These are phyloP conservation scores for Pseudocheirus occidentalis DNA, from an alignment of 2,797 vertebrate species.

Conservation along the genomic window DNA sequence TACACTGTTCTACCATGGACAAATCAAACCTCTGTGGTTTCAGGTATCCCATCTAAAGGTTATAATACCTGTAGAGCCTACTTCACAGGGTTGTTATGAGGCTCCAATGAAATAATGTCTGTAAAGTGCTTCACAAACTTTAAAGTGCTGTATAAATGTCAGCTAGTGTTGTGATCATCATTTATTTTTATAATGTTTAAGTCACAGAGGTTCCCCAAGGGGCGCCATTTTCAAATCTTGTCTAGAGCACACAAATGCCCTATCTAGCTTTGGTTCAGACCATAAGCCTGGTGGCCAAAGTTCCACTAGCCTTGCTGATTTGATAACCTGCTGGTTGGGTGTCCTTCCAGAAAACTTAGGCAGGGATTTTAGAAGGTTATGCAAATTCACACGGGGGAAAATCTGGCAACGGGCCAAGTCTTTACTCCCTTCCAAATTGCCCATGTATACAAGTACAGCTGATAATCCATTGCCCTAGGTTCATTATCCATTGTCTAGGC, in stretches of 20 bases:
- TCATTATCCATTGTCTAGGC: neutral
- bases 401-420: neutral
- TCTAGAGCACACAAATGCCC: neutral
- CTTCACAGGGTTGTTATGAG: neutral
- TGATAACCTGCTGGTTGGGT: slow-evolving; percentile 7
- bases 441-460: slow-evolving; percentile 24
- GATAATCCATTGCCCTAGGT: neutral
- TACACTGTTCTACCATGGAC: neutral
- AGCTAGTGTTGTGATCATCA: neutral
- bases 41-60: neutral
- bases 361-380: neutral
- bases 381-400: slow-evolving; percentile 9
- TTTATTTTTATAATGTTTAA: neutral
- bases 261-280: neutral
- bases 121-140: neutral
- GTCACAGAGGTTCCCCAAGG: neutral
- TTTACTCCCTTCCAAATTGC: neutral
- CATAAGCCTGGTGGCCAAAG: neutral
- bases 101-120: neutral
- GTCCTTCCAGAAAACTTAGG: slow-evolving; percentile 13
- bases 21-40: neutral
- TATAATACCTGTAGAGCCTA: neutral
- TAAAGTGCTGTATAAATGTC: neutral
- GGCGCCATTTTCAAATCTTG: neutral
- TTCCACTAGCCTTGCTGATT: neutral